Evolutionary conservation across 2,113 vertebrate genomes (phyloP).

Genomic region (Machaerirhynchus nigripectus): DNA sequence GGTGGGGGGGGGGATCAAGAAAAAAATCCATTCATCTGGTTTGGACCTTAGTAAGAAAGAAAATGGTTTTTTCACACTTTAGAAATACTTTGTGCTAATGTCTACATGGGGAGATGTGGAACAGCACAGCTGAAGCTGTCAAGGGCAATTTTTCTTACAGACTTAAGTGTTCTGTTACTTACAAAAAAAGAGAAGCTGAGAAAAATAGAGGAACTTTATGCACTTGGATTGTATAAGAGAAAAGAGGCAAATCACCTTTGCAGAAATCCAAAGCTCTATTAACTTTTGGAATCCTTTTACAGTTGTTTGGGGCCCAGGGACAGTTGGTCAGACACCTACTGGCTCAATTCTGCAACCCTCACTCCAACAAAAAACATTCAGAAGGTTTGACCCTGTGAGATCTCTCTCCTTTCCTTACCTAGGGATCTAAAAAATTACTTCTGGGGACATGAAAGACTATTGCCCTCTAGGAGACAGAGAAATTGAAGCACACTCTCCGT

Average conservation of each 20-base stretch:
- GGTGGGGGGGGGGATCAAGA: not conserved
- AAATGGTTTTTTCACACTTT: not conserved
- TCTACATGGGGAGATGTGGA: not conserved
- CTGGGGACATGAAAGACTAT: not conserved
- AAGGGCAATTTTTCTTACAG: conserved; percentile 55
- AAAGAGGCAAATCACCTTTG: not conserved
- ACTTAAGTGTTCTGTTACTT: conserved; percentile 36
- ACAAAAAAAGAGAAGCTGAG: not conserved
- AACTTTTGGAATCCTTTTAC: not conserved
- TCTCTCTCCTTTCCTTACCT: not conserved
- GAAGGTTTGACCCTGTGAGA: not conserved
- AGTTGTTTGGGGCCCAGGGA: not conserved
- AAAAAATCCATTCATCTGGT: not conserved
- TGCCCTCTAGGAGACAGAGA: not conserved
- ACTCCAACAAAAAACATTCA: not conserved
- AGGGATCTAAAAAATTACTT: not conserved
- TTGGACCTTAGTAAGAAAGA: not conserved
- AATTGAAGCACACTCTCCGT: not conserved
- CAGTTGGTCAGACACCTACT: not conserved
- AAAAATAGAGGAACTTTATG: conserved; percentile 19
- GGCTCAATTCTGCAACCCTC: not conserved
- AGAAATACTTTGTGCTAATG: conserved; percentile 25
- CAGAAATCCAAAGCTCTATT: not conserved
- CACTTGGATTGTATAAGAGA: not conserved
- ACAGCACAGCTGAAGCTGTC: conserved; percentile 39